A percentile compares a stretch with the other conserved stretches of the same genome.
These are phyloP conservation scores for Serinus canaria DNA, from an alignment of 2,113 vertebrate genomes.

Conservation along the genomic window DNA sequence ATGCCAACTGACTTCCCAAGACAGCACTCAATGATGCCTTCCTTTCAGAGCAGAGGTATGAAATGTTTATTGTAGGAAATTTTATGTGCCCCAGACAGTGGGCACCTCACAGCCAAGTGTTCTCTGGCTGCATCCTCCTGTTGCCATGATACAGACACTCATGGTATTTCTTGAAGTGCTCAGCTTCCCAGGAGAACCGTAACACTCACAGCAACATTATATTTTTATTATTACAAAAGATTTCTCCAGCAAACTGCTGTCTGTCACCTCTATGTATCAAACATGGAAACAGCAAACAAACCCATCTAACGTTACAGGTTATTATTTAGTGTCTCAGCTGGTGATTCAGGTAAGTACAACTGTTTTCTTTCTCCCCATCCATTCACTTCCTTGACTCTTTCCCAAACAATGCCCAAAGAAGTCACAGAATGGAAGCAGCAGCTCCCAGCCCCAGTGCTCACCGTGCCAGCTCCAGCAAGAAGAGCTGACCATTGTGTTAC, in stretches of 20 bases:
- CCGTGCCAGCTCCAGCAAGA: not conserved
- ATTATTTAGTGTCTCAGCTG: conserved; percentile 48
- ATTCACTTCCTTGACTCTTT: not conserved
- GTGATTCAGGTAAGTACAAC: conserved; percentile 35
- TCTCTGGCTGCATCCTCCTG: not conserved
- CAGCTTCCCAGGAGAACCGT: not conserved
- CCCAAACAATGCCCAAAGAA: not conserved
- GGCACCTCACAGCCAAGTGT: not conserved
- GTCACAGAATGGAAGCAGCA: not conserved
- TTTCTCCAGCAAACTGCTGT: conserved; percentile 55
- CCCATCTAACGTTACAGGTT: not conserved
- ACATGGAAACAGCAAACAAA: conserved; percentile 39
- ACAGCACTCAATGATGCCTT: not conserved
- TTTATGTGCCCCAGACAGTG: not conserved
- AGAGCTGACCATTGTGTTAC: not conserved
- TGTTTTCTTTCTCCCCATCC: not conserved
- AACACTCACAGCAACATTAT: conserved; percentile 3
- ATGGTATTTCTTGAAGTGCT: not conserved
- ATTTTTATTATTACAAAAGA: conserved; percentile 56
- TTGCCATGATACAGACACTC: not conserved
- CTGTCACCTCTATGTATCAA: conserved; percentile 36
- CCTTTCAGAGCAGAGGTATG: not conserved
- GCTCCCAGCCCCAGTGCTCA: not conserved
- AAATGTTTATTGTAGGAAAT: not conserved
- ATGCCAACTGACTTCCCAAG: not conserved